Evolutionary conservation across 2,888 invertebrate species (phyloP), one percentile per base, ranked within the genome.

Genomic region (Brachynemurus nebulosus): DNA sequence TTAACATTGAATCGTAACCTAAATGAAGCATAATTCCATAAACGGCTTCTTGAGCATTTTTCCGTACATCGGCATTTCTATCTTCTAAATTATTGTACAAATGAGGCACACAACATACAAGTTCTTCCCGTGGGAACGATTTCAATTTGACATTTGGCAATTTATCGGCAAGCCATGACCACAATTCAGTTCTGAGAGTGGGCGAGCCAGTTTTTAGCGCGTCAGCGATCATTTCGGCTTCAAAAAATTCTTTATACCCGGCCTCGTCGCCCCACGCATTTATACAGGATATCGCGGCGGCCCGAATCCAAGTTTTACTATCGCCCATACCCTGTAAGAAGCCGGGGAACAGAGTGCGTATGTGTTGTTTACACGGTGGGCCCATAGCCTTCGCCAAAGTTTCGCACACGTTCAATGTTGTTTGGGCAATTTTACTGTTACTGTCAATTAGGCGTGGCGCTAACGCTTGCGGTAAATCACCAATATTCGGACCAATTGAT

Each of bases 21-120:
- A 90, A 68, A 60, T 93, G 93, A 50, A 92, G 78, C 93, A 95
- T 95, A 54, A 91, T 78, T 3, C 92, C 92, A 35, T 92, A 66
- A 27, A 93, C 79, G 34, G 90, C 86, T 59, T 93, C 93, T 44
- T 82, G 81, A 2, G 92, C 83, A 56, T 84, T 86, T 60, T 90
- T 91, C 9, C 95, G 72, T 4, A 96, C 93, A 52, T 93, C 93
- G 0, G 79, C 84, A 58, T 83, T 89, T 44, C 96, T 76, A 66
- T 96, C 95, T 59, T 92, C 93, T 46, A 95, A 64, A 56, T 89
- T 86, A 27, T 76, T 72, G 64, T 79, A 90, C 43, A 96, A 64
- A 52, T 76, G 70, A 0, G 86, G 83, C 46, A 93, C 65, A 63
- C 89, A 85, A 2, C 77, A 64, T 1, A 75, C 61, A 2, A 96